phyloP scores from a whole-genome alignment of 2,888 invertebrate genomes.

The Archips crataeganus region DNA sequence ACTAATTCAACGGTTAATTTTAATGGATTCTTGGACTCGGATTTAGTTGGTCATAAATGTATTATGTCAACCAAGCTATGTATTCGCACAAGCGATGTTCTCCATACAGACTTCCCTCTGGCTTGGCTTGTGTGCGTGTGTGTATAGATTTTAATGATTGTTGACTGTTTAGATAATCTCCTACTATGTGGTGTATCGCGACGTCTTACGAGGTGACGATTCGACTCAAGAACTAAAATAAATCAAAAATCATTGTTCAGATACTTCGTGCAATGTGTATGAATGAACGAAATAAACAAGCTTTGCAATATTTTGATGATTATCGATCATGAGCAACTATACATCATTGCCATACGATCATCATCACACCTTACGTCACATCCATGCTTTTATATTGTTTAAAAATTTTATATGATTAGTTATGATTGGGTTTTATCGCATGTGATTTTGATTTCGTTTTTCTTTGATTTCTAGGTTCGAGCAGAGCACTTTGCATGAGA shows the following conservation, averaged over 20 bases:
- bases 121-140: conserved; percentile 72
- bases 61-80: conserved; percentile 56
- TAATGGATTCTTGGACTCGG: conserved; percentile 67
- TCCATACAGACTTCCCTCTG: conserved; percentile 61
- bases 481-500: conserved; percentile 76
- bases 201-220: conserved; percentile 55
- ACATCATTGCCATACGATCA: conserved; percentile 28
- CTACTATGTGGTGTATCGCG: conserved; percentile 57
- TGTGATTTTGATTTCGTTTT: conserved; percentile 57
- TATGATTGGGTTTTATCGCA: conserved; percentile 53
- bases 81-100: conserved; percentile 75
- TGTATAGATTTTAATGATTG: conserved; percentile 59
- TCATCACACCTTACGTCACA: conserved; percentile 21
- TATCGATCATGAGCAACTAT: conserved; percentile 32
- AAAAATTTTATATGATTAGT: not conserved
- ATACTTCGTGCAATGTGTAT: conserved; percentile 16
- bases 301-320: conserved; percentile 36
- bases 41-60: conserved; percentile 49
- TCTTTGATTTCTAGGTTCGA: conserved; percentile 74
- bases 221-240: conserved; percentile 31
- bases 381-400: conserved; percentile 27
- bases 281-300: conserved; percentile 28
- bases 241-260: conserved; percentile 18
- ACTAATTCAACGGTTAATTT: conserved; percentile 1
- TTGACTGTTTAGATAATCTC: conserved; percentile 60